A percentile compares a stretch with the other conserved stretches of the same genome.
These are phyloP conservation scores for Raja brachyura DNA, from an alignment of 2,113 vertebrate genomes.

Conservation along the genomic window DNA sequence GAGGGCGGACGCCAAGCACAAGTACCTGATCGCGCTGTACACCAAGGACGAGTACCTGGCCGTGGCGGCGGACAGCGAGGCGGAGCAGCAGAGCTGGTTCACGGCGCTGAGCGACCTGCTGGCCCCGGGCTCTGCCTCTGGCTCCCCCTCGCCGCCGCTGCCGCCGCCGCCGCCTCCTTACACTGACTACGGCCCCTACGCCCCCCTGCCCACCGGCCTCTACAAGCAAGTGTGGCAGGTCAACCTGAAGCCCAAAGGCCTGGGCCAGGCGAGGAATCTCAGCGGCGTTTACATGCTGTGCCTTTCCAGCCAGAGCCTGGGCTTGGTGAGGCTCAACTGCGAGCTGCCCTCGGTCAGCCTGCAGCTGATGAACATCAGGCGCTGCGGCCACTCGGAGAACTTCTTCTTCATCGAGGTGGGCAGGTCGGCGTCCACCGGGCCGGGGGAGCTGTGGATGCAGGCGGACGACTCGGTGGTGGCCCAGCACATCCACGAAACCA, in stretches of 20 bases:
- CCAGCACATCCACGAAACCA: constrained; percentile 96
- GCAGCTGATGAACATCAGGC: constrained; percentile 94
- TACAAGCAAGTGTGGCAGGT: constrained; percentile 98
- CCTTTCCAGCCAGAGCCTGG: constrained; percentile 82
- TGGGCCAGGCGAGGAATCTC: constrained; percentile 82
- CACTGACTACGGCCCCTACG: constrained; percentile 57
- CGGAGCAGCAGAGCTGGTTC: constrained; percentile 91
- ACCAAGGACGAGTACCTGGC: constrained; percentile 96
- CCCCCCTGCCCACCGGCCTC: constrained; percentile 68
- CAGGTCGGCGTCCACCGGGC: constrained; percentile 86
- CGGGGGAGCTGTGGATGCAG: constrained; percentile 97
- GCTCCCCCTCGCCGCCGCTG: constrained; percentile 44
- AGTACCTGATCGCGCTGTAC: constrained; percentile 91
- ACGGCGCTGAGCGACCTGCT: constrained; percentile 75
- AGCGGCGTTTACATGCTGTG: constrained; percentile 89
- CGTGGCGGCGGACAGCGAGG: constrained; percentile 87
- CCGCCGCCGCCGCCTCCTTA: constrained; percentile 46
- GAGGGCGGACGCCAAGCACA: constrained; percentile 91
- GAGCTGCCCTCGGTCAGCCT: constrained; percentile 80
- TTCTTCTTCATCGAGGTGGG: constrained; percentile 98
- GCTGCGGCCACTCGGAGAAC: constrained; percentile 95
- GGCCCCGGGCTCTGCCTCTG: constrained; percentile 56
- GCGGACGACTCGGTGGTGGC: constrained; percentile 93
- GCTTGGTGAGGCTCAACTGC: constrained; percentile 86
- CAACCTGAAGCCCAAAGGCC: constrained; percentile 82